These are phyloP conservation scores for Microplitis demolitor DNA, from an alignment of 1,140 invertebrate species.

Conservation along the genomic window DNA sequence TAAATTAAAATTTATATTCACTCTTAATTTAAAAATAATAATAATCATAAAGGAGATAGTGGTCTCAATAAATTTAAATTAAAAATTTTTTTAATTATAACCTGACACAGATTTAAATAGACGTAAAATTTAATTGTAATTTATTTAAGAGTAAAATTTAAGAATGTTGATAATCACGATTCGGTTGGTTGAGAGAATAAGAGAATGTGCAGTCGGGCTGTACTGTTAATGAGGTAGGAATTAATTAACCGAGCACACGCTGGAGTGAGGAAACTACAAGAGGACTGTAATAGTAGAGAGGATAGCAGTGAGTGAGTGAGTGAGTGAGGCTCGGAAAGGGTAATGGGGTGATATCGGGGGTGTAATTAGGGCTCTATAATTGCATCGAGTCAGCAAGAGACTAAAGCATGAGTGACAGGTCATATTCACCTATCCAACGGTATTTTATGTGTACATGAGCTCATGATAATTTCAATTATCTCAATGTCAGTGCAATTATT, in stretches of 20 bases:
- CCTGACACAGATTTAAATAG: too few species aligned
- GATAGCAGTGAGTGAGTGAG: neutral
- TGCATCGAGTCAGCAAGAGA: conserved; percentile 45
- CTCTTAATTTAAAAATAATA: too few species aligned
- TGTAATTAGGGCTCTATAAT: conserved; percentile 58
- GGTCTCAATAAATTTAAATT: too few species aligned
- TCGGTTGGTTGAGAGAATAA: conserved; percentile 30
- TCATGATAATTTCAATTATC: neutral
- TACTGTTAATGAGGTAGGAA: conserved; percentile 53
- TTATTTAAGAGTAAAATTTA: neutral
- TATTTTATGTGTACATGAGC: neutral
- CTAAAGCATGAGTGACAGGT: conserved; percentile 13
- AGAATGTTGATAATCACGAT: conserved; percentile 20
- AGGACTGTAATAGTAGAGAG: neutral
- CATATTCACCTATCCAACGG: neutral
- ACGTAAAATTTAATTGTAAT: neutral
- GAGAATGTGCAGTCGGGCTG: conserved; percentile 21
- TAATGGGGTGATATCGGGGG: neutral
- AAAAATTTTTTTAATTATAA: too few species aligned
- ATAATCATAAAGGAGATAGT: too few species aligned
- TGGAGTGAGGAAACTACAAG: neutral
- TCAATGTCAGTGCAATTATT: too few species aligned
- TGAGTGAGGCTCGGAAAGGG: conserved; percentile 4
- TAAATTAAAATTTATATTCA: too few species aligned
- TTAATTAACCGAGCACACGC: conserved; percentile 49